Evolutionary conservation across 2,797 vertebrate genomes (phyloP), one percentile per base, ranked within the genome.

Genomic region (Alosa sapidissima): DNA sequence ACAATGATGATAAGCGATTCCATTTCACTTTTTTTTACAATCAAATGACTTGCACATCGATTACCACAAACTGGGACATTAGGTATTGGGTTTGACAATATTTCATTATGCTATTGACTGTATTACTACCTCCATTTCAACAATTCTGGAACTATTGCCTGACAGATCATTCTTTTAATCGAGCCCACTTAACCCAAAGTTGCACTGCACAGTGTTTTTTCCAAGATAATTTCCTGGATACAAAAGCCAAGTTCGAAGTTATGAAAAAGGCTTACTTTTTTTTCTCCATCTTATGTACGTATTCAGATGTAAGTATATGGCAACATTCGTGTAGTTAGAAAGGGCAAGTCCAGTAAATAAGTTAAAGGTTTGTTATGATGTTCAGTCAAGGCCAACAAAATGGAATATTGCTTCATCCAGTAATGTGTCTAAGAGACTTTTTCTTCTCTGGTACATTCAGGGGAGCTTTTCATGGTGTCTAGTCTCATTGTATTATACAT

Each of bases 301-400:
- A 28, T 8, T 2, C 5, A 24, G 1, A n/a, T 19, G 14, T 19
- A 65, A 0, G 8, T 24, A 10, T 68, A 28, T 33, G 24, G 28
- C 28, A 33, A 13, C 62, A 13, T 68, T 10, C 0, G 9, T 13
- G 13, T 3, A 8, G 16, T 58, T 33, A 68, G 3, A 68, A 33
- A 41, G 33, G 33, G 14, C 33, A 5, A 72, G 11, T 36, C 14
- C 5, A 21, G 9, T 68, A 10, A 65, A 6, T 19, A 45, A 65
- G n/a, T 8, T 65, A 41, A 41, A 16, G 13, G 68, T 78, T 47
- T 78, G 41, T 47, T 16, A 1, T 21, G 72, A 78, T 16, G 19
- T 47, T 78, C 41, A 16, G 72, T 78, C 41, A 78, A 47, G n/a
- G n/a, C 60, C 60, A 62, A 62, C n/a, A 62, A 62, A n/a, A 62